Percentiles rank a stretch among this genome's conserved stretches.
phyloP scores from a whole-genome alignment of 2,113 vertebrate genomes.

The Oncorhynchus mykiss region DNA sequence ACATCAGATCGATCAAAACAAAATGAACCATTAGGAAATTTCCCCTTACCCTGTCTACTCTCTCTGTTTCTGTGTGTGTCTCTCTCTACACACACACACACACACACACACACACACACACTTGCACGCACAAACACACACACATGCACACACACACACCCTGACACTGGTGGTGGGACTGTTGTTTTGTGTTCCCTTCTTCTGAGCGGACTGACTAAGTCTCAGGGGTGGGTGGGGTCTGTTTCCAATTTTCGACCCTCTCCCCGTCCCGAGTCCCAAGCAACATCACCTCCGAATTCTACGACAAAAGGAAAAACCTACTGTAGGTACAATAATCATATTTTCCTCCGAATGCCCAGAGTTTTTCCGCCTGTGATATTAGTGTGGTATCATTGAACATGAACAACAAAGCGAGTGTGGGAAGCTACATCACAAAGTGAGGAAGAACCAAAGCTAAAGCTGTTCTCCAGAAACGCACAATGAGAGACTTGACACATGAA shows the following conservation, averaged over 20 bases:
- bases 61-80: neutral
- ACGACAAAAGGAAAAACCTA: conserved; percentile 34
- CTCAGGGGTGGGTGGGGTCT: conserved; percentile 56
- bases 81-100: neutral
- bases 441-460: neutral
- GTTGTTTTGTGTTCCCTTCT: conserved; percentile 39
- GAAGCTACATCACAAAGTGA: neutral
- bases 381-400: conserved; percentile 8
- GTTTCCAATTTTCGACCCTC: conserved; percentile 65
- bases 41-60: conserved; percentile 4
- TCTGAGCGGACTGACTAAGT: conserved; percentile 37
- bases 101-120: too few relatives aligned
- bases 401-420: neutral
- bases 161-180: conserved; percentile 8
- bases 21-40: neutral
- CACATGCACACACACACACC: too few relatives aligned
- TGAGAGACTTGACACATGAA: conserved; percentile 27
- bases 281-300: conserved; percentile 45
- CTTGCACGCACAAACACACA: neutral
- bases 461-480: conserved; percentile 14
- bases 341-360: conserved; percentile 3
- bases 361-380: conserved; percentile 4
- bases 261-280: conserved; percentile 32
- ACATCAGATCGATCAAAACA: conserved; percentile 4
- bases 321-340: neutral